These are phyloP conservation scores for Thamnophis elegans DNA, from an alignment of 2,797 vertebrate species.

Conservation along the genomic window DNA sequence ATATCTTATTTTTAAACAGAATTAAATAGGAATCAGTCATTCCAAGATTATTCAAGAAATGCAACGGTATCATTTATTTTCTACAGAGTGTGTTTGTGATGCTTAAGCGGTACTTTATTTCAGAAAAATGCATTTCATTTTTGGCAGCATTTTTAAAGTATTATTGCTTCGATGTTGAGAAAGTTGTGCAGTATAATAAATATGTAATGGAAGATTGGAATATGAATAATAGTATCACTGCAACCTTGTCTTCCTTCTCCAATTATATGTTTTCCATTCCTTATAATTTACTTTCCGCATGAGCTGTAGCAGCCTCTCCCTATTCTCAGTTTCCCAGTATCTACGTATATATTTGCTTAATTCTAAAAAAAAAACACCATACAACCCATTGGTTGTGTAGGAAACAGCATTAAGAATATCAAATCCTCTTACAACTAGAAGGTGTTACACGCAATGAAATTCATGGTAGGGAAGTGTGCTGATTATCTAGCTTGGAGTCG, in stretches of 20 bases:
- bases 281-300: background rate
- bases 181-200: background rate
- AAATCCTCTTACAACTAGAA: background rate
- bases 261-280: background rate
- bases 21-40: background rate
- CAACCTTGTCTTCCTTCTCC: background rate
- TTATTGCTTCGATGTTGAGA: background rate
- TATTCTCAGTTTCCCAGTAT: background rate
- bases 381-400: background rate
- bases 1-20: background rate
- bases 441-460: background rate
- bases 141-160: background rate
- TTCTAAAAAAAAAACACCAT: background rate
- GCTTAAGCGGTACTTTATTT: background rate
- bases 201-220: background rate
- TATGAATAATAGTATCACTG: background rate
- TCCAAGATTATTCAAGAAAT: background rate
- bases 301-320: background rate
- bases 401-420: background rate
- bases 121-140: background rate
- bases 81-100: background rate
- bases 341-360: background rate
- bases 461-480: background rate
- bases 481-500: background rate
- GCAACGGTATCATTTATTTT: background rate